Base-by-base conservation (phyloP, 2,113 vertebrate species). In the Thunnus thynnus region DNA sequence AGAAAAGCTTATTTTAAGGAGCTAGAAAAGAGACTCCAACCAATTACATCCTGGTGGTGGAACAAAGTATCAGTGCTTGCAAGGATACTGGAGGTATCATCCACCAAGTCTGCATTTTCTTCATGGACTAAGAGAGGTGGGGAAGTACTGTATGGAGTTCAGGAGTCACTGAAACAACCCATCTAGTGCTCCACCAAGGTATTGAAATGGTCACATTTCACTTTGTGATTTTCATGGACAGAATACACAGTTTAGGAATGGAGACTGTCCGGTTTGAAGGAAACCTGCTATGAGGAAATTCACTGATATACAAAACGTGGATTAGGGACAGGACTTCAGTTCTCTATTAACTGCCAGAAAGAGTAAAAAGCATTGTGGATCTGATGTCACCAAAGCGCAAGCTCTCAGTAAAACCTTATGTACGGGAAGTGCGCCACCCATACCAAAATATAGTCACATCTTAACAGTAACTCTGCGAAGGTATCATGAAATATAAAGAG, bases 271-370 rank as follows among this genome's bases (percentile, higher is more conserved):
- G 1, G 7, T 41, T 41, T 41, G 8, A 41, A 41, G 7, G 36
- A 41, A 41, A 41, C 36, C 36, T 9, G 7, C 6, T 36, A 36
- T 6, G 36, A 36, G 36, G 36, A 36, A 36, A 36, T 36, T 9
- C 36, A 36, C 36, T 36, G 36, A 36, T 36, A 36, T 5, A 41
- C 36, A 41, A 41, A 41, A 9, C 6, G 7, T 41, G 8, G 36
- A 41, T 41, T 2, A 41, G 36, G 36, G 36, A 41, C 57, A 41
- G 73, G 64, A 73, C 69, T 48, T 73, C 62, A 68, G 50, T 20
- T 65, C n/a, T 1, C 67, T 72, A 41, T 9, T 7, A 41, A 41
- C 7, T 9, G 36, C 36, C 36, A 41, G 7, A 41, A 41, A 41
- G 36, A 41, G 60, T 55, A 55, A 27, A 55, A 41, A 50, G 11